phyloP scores from a whole-genome alignment of 2,888 invertebrate species.

The Amblyjoppa fuscipennis region DNA sequence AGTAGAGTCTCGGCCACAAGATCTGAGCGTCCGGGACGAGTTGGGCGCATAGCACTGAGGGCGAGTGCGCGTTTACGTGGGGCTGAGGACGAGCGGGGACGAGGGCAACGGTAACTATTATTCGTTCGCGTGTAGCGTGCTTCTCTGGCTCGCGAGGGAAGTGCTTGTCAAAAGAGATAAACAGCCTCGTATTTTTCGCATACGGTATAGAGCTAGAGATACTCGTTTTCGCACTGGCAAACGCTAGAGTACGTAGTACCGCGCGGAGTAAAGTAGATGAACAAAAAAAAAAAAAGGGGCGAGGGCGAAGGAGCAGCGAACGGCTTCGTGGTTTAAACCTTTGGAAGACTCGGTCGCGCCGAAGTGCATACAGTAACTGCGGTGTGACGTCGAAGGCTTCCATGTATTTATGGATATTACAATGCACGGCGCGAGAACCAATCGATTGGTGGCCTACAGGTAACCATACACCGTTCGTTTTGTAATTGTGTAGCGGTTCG shows the following conservation, averaged over 20 bases:
- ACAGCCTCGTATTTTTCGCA: conserved; percentile 70
- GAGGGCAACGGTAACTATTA: conserved; percentile 65
- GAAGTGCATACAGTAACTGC: neutral
- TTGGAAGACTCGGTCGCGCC: conserved; percentile 26
- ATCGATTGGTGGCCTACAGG: conserved; percentile 19
- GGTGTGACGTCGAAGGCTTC: conserved; percentile 28
- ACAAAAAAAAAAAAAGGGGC: neutral
- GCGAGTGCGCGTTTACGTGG: neutral
- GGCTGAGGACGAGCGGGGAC: conserved; percentile 13
- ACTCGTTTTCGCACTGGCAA: conserved; percentile 22
- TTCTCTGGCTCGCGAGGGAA: conserved; percentile 57
- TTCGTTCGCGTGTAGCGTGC: conserved; percentile 66
- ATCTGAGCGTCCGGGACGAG: conserved; percentile 25
- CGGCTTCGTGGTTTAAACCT: conserved; percentile 38
- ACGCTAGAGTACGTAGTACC: conserved; percentile 8
- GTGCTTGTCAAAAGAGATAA: conserved; percentile 73
- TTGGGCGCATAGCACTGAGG: conserved; percentile 26
- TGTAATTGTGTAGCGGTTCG: neutral
- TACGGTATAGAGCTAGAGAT: conserved; percentile 53
- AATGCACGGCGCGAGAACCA: neutral
- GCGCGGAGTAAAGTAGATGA: neutral
- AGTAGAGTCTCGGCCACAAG: conserved; percentile 45
- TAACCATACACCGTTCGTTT: conserved; percentile 10
- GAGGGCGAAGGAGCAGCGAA: conserved; percentile 20
- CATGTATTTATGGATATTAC: neutral